Percentiles rank a stretch among this genome's conserved stretches.
These are phyloP conservation scores for Rhegmatorhina hoffmannsi DNA, from an alignment of 2,113 vertebrate genomes.

Conservation along the genomic window DNA sequence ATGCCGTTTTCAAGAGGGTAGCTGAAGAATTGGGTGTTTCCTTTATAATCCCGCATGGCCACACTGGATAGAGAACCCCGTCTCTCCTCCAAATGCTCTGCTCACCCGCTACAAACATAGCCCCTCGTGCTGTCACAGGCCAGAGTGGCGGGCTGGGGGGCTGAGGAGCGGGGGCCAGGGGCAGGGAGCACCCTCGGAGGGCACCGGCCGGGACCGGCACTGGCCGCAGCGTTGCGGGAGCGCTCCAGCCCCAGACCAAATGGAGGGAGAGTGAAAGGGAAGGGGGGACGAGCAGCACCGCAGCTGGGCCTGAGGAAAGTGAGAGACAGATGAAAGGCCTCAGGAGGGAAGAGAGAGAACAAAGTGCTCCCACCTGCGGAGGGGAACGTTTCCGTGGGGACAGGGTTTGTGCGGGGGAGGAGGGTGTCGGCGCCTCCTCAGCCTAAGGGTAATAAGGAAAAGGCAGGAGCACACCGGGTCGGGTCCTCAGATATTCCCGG, in stretches of 20 bases:
- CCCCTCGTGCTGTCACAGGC: background rate
- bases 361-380: background rate
- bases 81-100: background rate
- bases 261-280: background rate
- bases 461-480: background rate
- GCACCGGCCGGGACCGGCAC: too few species aligned
- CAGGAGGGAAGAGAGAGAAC: background rate
- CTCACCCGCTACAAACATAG: accelerated
- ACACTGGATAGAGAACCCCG: background rate
- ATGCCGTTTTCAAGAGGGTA: background rate
- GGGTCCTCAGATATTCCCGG: accelerated
- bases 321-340: background rate
- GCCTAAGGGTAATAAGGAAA: too few species aligned
- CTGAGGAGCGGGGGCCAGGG: too few species aligned
- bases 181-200: too few species aligned
- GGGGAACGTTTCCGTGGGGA: background rate
- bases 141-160: accelerated
- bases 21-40: background rate
- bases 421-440: accelerated
- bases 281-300: background rate
- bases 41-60: too few species aligned
- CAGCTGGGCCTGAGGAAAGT: background rate
- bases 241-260: background rate
- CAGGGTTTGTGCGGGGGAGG: background rate
- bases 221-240: background rate